Evolutionary conservation across 2,888 invertebrate genomes (phyloP).

Genomic region (Hydroisotoma schaefferi): DNA sequence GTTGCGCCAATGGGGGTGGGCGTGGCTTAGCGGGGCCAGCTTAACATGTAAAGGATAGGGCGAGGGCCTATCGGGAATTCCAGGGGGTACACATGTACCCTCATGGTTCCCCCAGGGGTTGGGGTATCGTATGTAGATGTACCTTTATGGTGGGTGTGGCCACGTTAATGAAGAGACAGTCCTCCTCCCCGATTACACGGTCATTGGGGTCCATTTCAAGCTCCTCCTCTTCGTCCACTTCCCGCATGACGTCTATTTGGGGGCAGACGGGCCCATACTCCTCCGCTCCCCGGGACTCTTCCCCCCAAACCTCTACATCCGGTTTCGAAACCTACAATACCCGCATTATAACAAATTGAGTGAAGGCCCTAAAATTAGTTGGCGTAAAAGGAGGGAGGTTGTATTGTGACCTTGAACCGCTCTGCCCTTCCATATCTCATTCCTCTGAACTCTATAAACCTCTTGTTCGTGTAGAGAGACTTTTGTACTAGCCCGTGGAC

Average conservation of each 20-base stretch:
- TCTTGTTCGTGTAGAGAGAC: background rate
- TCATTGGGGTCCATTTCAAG: background rate
- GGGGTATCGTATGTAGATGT: background rate
- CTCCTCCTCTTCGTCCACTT: background rate
- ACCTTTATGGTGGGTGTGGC: slow-evolving; percentile 23
- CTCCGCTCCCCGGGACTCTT: background rate
- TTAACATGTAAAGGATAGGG: too few relatives aligned
- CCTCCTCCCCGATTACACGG: slow-evolving; percentile 27
- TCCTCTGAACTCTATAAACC: background rate
- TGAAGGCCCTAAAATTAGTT: too few relatives aligned
- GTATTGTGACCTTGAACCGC: background rate
- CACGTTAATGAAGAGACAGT: slow-evolving; percentile 37
- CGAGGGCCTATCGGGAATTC: too few relatives aligned
- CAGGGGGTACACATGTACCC: too few relatives aligned
- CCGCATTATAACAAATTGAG: too few relatives aligned
- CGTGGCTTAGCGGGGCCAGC: too few relatives aligned
- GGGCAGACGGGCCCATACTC: slow-evolving; percentile 3
- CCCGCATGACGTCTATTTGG: background rate
- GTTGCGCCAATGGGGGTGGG: too few relatives aligned
- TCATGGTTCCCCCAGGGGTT: background rate
- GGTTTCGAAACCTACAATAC: too few relatives aligned
- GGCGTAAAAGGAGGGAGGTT: too few relatives aligned
- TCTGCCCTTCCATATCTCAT: slow-evolving; percentile 4
- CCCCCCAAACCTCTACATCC: background rate
- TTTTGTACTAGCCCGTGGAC: background rate